These are phyloP conservation scores for Triplophysa bombifrons DNA, from an alignment of 2,797 vertebrate genomes.

Conservation along the genomic window DNA sequence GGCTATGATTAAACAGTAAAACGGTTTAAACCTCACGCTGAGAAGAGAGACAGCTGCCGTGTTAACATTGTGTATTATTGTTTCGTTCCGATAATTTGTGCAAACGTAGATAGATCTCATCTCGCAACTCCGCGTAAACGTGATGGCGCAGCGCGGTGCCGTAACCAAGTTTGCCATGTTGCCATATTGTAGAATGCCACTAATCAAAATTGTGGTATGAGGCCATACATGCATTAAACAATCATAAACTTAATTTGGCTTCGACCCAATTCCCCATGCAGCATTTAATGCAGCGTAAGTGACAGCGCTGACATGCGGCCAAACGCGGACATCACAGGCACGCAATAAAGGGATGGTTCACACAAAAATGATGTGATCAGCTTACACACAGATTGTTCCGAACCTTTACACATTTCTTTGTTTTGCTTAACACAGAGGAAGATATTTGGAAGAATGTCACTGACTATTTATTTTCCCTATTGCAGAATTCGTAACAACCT, in stretches of 20 bases:
- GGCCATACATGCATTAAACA: no score
- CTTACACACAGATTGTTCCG: no score
- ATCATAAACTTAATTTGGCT: not conserved
- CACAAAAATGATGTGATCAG: no score
- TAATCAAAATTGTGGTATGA: no score
- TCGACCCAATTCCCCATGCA: not conserved
- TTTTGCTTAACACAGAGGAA: no score
- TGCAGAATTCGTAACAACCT: no score
- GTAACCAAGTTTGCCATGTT: not conserved
- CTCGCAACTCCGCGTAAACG: not conserved
- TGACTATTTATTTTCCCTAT: no score
- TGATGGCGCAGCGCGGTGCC: not conserved
- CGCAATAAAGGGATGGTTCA: not conserved
- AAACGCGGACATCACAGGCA: not conserved
- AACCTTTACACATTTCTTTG: no score
- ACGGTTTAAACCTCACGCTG: constrained; percentile 4
- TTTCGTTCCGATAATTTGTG: not conserved
- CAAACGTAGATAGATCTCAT: not conserved
- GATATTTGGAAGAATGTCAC: no score
- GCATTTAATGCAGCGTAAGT: not conserved
- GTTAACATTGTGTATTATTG: not conserved
- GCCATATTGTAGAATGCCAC: no score
- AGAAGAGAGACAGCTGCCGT: not conserved
- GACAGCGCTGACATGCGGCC: not conserved
- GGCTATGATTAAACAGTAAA: not conserved